Base-by-base conservation (phyloP, 2,888 invertebrate genomes). In the Harpalus rubripes region DNA sequence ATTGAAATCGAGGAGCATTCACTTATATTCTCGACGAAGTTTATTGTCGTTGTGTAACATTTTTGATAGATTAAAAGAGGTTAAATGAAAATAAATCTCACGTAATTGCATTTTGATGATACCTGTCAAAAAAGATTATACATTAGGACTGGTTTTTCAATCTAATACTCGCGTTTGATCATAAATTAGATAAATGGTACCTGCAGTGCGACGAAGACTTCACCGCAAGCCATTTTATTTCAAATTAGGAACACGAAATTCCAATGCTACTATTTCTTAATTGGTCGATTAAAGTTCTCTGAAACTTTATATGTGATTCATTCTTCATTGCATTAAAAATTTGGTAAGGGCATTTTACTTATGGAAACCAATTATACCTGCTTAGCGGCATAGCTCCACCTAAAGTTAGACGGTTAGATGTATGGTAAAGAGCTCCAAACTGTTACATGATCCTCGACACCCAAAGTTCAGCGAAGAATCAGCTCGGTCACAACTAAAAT, bases 41-140 rank as follows among this genome's bases (percentile, higher is more conserved):
- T 59, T 22, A 68, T 68, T 68, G 39, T 68, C 5, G 41, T 68
- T 68, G 72, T 74, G 72, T 74, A 74, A 74, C 12, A 74, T 74
- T 74, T 74, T 74, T 74, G 72, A 74, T 74, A 44, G 72, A 74
- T 74, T 74, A 74, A 72, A 74, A 74, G 72, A 74, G 72, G 72
- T 74, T 74, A 74, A 74, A 74, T 74, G 72, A 44, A 74, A 44
- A 74, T 74, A 74, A 74, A 74, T 74, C 72, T 41, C 41, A 74
- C 7, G 52, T 74, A 74, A 74, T 74, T 74, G 72, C 72, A 74
- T 74, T 74, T 74, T 74, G 72, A 74, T 74, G 72, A 74, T 74
- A 44, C 72, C 44, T 44, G 72, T 74, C 72, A 74, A 74, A 74
- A 68, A 74, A 74, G 41, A 74, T 74, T 74, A 74, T 44, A 74